Base-by-base conservation (phyloP, 2,888 invertebrate species). In the Gasteruption jaculator region DNA sequence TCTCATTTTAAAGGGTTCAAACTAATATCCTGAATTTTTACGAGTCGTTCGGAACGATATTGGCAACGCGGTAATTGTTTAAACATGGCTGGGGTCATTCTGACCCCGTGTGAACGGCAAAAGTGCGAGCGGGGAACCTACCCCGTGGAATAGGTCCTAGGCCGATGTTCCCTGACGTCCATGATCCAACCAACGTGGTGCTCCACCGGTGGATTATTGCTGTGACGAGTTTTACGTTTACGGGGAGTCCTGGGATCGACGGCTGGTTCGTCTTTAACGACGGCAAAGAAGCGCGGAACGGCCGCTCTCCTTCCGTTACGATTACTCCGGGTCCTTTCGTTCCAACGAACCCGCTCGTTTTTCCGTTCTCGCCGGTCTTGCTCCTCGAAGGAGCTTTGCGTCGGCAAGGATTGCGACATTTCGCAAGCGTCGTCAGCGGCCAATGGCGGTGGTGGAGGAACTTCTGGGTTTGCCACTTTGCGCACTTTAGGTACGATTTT, bases 171-270 rank as follows among this genome's bases (percentile, higher is more conserved):
- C 64, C 85, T 84, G 4, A 84, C 81, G 71, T 91, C 97, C 83
- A 97, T 89, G 55, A 99, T 86, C 97, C 97, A 99, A 12, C 97
- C 97, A 25, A 97, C 90, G 65, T 95, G 93, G 61, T 91, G 86
- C 71, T 95, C 95, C 46, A 89, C 83, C 0, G 94, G 94, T 31
- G 95, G 95, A 76, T 96, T 93, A 54, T 81, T 85, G 58, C 86
- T 90, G 73, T 94, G 91, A n/a, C 90, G 78, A 3, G 91, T 91
- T 76, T 93, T 93, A 57, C 90, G 82, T 70, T 93, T 92, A 16
- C 89, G 77, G 1, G 85, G 85, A 2, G 83, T 84, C 48, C 79
- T 74, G 8, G 80, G 80, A 74, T 83, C 83, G 5, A 76, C 75
- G 2, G 72, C 63, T 12, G 75, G 72, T 73, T 76, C 54, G 60